A percentile compares a stretch with the other conserved stretches of the same genome.
Conservation (phyloP, 1,140 invertebrate species). For the Zaprionus capensis region DNA sequence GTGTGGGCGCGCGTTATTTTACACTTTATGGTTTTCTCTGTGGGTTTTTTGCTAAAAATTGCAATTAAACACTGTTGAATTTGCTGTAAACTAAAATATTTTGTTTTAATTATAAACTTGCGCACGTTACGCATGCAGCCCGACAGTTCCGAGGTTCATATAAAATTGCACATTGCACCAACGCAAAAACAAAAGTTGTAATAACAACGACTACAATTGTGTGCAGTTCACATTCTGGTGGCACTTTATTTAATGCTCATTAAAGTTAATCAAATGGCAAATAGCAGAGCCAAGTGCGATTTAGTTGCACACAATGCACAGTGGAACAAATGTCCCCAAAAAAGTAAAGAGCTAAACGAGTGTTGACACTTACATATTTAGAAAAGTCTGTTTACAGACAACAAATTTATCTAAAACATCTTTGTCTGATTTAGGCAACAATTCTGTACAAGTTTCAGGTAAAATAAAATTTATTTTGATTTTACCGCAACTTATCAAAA, state of each 20-base stretch:
- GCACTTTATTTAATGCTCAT: constrained; percentile 63
- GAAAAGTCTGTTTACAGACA: not conserved
- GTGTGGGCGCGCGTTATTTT: constrained; percentile 1
- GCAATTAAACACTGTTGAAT: constrained; percentile 54
- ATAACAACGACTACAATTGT: not conserved
- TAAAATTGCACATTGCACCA: constrained; percentile 13
- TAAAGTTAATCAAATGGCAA: constrained; percentile 58
- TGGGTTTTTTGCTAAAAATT: constrained; percentile 33
- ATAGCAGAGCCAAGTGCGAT: constrained; percentile 12
- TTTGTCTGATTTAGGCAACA: no score
- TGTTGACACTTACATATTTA: not conserved
- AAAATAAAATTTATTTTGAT: no score
- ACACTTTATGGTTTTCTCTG: constrained; percentile 12
- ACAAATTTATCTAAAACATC: no score
- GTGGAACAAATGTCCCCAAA: constrained; percentile 37
- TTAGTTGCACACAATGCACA: constrained; percentile 20
- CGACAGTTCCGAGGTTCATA: constrained; percentile 48
- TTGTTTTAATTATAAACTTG: constrained; percentile 69
- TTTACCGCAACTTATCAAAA: no score
- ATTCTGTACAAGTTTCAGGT: no score
- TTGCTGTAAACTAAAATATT: constrained; percentile 60
- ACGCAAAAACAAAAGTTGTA: not conserved
- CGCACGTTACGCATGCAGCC: constrained; percentile 19
- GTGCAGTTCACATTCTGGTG: constrained; percentile 21
- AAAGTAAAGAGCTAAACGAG: constrained; percentile 2